Conservation (phyloP, 2,797 vertebrate genomes). For the Protonibea diacanthus region DNA sequence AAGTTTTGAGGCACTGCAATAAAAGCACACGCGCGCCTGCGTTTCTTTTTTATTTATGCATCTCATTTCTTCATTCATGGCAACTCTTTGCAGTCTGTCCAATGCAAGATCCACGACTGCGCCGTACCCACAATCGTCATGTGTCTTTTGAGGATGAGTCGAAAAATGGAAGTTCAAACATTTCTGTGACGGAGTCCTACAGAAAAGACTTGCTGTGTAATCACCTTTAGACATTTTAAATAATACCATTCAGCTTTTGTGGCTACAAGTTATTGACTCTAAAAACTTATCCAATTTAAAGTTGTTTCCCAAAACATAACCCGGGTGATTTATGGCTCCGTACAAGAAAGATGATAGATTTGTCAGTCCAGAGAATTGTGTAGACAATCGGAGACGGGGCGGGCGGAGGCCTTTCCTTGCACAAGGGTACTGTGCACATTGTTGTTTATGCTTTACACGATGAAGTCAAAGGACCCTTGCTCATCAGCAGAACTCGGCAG, state of each 20-base stretch:
- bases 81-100: no score
- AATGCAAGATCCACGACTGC: no score
- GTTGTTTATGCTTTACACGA: slow-evolving; percentile 65
- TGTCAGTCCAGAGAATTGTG: slow-evolving; percentile 45
- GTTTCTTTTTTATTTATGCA: no score
- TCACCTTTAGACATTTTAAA: neutral
- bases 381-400: slow-evolving; percentile 41
- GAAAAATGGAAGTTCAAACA: neutral
- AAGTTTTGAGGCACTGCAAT: neutral
- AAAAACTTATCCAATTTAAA: slow-evolving; percentile 57
- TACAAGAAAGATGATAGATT: slow-evolving; percentile 52
- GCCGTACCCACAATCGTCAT: no score
- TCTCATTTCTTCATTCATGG: neutral
- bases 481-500: slow-evolving; percentile 60
- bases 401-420: slow-evolving; percentile 31
- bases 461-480: slow-evolving; percentile 56
- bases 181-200: no score
- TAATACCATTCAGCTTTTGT: slow-evolving; percentile 4
- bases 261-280: slow-evolving; percentile 42
- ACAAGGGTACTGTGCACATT: slow-evolving; percentile 30
- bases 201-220: neutral
- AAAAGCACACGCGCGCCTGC: neutral
- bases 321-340: slow-evolving; percentile 64
- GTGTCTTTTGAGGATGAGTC: no score
- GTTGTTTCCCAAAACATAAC: slow-evolving; percentile 49